Base-by-base conservation (phyloP, 2,113 vertebrate species). In the Maccullochella peelii region DNA sequence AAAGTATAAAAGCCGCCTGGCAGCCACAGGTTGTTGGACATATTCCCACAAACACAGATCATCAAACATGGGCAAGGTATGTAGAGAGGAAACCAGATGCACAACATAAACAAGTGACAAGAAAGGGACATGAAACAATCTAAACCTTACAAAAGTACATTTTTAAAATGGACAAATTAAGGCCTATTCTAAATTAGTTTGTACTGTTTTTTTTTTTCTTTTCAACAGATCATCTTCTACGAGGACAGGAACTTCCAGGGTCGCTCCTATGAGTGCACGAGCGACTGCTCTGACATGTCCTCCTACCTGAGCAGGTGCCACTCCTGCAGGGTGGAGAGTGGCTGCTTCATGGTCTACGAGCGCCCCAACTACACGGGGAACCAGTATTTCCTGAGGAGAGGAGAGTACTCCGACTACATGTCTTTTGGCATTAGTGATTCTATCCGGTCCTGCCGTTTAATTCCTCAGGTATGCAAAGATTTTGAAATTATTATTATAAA, bases 331-430 rank as follows among this genome's bases (percentile, higher is more conserved):
- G 94, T 95, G 83, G 94, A 95, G 85, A 93, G 86, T 3, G 95
- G 95, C 62, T 94, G 92, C 84, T 95, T 94, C 90, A 92, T 96
- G 91, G 87, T 95, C 70, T 96, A 94, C 33, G 93, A 94, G 6
- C 89, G 87, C 0, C 68, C 91, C 71, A 94, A 93, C 90, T 95
- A 80, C 90, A 92, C 89, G 81, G 94, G 94, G 10, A 93, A 91
- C 88, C 93, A 95, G 85, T 92, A 88, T 27, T 93, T 93, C 81
- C 65, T 95, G 76, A 92, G 66, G 55, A 94, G 87, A 59, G 94
- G 93, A 2, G 94, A 95, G 78, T 95, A 93, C 75, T 25, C 91
- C 0, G 93, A 95, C 85, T 89, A 90, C 74, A 63, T 83, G 86
- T 40, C 79, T 49, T 86, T 93, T 38, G 94, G 88, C 57, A 82